phyloP scores from a whole-genome alignment of 2,888 invertebrate species.

The Drosophila siamana region DNA sequence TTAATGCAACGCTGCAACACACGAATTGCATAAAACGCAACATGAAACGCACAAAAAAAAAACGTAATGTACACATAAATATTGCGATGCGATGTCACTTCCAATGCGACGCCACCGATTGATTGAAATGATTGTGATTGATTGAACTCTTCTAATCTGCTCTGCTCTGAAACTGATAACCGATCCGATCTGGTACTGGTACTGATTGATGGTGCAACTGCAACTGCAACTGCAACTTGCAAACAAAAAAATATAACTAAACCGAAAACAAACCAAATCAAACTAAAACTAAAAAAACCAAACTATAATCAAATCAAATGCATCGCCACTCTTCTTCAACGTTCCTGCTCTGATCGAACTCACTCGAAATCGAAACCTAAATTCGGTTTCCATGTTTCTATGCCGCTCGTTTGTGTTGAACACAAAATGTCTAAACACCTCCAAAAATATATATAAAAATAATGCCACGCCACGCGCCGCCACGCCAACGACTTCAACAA shows the following conservation, averaged over 20 bases:
- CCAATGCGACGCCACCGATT: slow-evolving; percentile 76
- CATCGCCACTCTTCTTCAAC: slow-evolving; percentile 77
- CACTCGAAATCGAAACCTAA: slow-evolving; percentile 42
- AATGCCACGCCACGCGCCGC: slow-evolving; percentile 59
- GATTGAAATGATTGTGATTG: slow-evolving; percentile 60
- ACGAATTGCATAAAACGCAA: slow-evolving; percentile 55
- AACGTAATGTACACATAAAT: slow-evolving; percentile 20
- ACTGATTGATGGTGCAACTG: slow-evolving; percentile 78
- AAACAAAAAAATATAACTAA: slow-evolving; percentile 18
- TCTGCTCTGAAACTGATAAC: slow-evolving; percentile 75
- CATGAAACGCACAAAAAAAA: slow-evolving; percentile 37
- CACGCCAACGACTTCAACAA: slow-evolving; percentile 73
- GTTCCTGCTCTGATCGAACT: slow-evolving; percentile 74
- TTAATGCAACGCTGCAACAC: slow-evolving; percentile 55
- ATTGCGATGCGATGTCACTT: slow-evolving; percentile 73
- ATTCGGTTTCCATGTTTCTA: slow-evolving; percentile 44
- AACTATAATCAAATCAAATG: slow-evolving; percentile 20
- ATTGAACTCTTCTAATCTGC: slow-evolving; percentile 76
- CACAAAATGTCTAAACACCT: slow-evolving; percentile 36
- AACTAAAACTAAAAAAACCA: not conserved
- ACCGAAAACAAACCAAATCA: slow-evolving; percentile 15
- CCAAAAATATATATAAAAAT: slow-evolving; percentile 10
- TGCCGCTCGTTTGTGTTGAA: slow-evolving; percentile 53
- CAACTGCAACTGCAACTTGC: slow-evolving; percentile 56
- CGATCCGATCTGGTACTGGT: slow-evolving; percentile 79